phyloP scores from a whole-genome alignment of 2,797 vertebrate species.

The Cuniculus paca region DNA sequence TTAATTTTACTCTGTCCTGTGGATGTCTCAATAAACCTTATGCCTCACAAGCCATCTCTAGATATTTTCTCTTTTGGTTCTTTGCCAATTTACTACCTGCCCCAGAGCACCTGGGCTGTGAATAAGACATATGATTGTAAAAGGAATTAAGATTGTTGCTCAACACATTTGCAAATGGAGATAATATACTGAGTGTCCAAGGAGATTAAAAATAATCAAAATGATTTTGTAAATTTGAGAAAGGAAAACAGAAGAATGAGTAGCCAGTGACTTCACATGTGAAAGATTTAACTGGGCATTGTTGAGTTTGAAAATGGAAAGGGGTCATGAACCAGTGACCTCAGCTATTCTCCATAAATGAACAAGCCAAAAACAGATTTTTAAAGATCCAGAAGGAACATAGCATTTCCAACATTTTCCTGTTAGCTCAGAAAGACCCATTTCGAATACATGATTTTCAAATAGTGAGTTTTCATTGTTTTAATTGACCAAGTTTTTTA shows the following conservation, averaged over 20 bases:
- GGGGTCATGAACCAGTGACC: accelerated
- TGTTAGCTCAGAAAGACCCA: not conserved
- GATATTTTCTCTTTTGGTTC: not conserved
- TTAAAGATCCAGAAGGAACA: not conserved
- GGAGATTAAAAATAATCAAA: not conserved
- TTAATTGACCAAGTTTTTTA: not conserved
- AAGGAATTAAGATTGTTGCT: not conserved
- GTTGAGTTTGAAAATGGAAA: not conserved
- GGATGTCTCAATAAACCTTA: not conserved
- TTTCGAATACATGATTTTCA: not conserved
- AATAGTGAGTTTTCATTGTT: not conserved
- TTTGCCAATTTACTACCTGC: not conserved
- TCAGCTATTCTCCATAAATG: not conserved
- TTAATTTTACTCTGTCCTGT: not conserved
- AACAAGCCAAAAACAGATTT: not conserved
- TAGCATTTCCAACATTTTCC: not conserved
- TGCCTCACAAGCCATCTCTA: not conserved
- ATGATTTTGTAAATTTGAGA: not conserved
- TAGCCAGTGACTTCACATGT: too few species aligned
- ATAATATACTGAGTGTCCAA: not conserved
- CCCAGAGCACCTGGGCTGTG: not conserved
- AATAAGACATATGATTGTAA: not conserved
- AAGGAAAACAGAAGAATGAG: not conserved
- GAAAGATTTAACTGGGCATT: not conserved
- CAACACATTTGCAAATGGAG: not conserved